A percentile compares a stretch with the other conserved stretches of the same genome.
These are phyloP conservation scores for Fulica atra DNA, from an alignment of 2,113 vertebrate genomes.

Conservation along the genomic window DNA sequence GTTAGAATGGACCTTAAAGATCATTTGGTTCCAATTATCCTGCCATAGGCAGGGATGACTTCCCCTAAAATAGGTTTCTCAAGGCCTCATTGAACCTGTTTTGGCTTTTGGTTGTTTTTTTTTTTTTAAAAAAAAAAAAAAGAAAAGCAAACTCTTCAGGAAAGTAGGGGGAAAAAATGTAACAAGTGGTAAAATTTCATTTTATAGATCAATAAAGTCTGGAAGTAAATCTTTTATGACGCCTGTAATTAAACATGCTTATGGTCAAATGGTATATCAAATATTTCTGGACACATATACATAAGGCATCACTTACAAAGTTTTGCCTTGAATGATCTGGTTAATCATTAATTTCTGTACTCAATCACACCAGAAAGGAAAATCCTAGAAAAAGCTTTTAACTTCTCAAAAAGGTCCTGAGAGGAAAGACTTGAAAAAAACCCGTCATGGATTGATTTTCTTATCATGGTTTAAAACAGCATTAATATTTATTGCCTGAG, in stretches of 20 bases:
- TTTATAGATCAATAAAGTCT: not conserved
- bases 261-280: not conserved
- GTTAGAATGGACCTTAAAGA: not conserved
- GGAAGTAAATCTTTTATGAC: not conserved
- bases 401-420: constrained; percentile 58
- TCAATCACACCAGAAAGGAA: constrained; percentile 49
- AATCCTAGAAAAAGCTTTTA: constrained; percentile 68
- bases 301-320: not conserved
- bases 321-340: not conserved
- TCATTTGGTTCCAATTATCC: not conserved
- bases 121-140: not conserved
- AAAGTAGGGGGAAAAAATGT: not conserved
- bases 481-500: constrained; percentile 77
- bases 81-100: not conserved
- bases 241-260: not conserved
- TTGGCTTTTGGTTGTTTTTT: not conserved
- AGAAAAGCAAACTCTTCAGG: not conserved
- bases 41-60: fast-evolving
- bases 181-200: not conserved
- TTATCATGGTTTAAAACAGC: constrained; percentile 70
- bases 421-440: constrained; percentile 45
- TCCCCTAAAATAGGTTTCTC: not conserved
- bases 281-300: not conserved
- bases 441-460: constrained; percentile 71
- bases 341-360: constrained; percentile 61